Evolutionary conservation across 2,888 invertebrate genomes (phyloP).

Genomic region (Aleiodes testaceus): DNA sequence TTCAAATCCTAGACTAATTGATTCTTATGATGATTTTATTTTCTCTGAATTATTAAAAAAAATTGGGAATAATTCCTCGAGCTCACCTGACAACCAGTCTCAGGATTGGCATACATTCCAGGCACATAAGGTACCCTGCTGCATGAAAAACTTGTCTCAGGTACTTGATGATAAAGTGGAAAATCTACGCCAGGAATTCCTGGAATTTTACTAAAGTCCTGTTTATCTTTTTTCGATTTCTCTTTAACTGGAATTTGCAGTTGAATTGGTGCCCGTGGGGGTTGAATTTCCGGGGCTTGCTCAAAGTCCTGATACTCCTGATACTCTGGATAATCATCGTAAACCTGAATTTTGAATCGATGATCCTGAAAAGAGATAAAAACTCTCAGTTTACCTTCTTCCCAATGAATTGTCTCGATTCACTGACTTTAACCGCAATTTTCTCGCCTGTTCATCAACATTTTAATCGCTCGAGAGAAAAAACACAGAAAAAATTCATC

Average conservation of each 20-base stretch:
- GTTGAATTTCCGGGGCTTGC: not conserved
- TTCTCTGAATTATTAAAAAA: not conserved
- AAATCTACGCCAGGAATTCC: conserved; percentile 87
- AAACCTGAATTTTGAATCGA: conserved; percentile 50
- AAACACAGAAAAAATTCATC: not conserved
- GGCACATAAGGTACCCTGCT: conserved; percentile 85
- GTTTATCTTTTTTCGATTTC: conserved; percentile 76
- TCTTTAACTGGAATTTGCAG: conserved; percentile 58
- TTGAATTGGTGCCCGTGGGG: conserved; percentile 36
- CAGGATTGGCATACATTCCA: conserved; percentile 93
- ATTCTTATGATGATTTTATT: too few species aligned
- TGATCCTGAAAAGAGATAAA: conserved; percentile 46
- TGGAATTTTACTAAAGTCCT: conserved; percentile 87
- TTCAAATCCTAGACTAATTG: too few species aligned
- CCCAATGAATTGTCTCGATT: conserved; percentile 31
- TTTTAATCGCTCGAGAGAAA: not conserved
- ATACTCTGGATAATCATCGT: conserved; percentile 46
- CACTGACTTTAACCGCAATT: conserved; percentile 42
- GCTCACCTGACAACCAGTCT: conserved; percentile 87
- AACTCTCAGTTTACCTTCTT: too few species aligned
- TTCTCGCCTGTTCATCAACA: not conserved
- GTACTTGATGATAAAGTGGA: conserved; percentile 85
- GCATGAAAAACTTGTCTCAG: conserved; percentile 87
- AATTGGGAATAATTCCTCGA: conserved; percentile 1
- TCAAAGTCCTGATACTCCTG: conserved; percentile 39